Evolutionary conservation across 1,140 invertebrate genomes (phyloP), one percentile per base, ranked within the genome.

Genomic region (Macrobrachium rosenbergii): DNA sequence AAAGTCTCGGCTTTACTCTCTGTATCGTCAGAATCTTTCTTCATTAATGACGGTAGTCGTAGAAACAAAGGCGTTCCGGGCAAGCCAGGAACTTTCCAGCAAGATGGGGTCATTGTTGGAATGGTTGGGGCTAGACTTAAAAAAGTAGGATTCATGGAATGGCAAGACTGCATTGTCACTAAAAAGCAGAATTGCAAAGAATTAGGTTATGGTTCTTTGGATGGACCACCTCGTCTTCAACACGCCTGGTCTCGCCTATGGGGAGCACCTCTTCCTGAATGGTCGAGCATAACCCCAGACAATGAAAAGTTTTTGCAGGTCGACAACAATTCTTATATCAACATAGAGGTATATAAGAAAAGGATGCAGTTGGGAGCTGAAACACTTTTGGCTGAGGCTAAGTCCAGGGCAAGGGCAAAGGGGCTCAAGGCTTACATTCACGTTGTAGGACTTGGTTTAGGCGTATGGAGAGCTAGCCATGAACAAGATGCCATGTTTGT

Each of bases 41-140:
- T 95, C 89, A 93, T 95, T 77, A 95, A 95, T 87, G 93, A 95
- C 89, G 94, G 94, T 6, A 91, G 92, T 19, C 92, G 94, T n/a
- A 91, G 92, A 16, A 95, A 95, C 89, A 90, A 90, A 79, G 94
- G 94, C 3, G 90, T 92, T 3, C 91, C 93, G 11, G 91, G 86
- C 69, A 90, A 91, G 84, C 90, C 91, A 19, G 91, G 91, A 72
- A 90, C 90, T 28, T 87, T 92, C 64, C 91, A 92, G 87, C 90
- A 90, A 3, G 90, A 91, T 58, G 92, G 92, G n/a, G 91, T 93
- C 17, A 91, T 92, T 78, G 81, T 91, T 37, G 93, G 93, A 8
- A 77, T 93, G 62, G 93, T 93, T 82, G 93, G 93, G 0, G 91
- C 93, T 28, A 92, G 94, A 52, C 92, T 94, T 11, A 91, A 91